Base-by-base conservation (phyloP, 2,888 invertebrate species). In the Drosophila planitibia region DNA sequence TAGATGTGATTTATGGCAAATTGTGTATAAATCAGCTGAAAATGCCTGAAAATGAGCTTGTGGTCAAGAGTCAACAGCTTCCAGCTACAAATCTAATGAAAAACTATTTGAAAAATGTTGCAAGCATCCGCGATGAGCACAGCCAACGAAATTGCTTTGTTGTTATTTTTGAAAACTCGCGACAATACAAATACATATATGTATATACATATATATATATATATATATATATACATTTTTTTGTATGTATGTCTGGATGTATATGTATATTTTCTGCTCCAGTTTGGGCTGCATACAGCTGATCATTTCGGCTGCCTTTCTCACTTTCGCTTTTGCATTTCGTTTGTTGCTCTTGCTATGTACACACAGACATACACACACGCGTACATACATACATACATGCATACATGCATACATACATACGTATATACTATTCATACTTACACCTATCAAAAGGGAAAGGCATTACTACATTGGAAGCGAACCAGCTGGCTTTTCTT, bases 41-140 rank as follows among this genome's bases (percentile, higher is more conserved):
- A 54, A 54, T 28, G 37, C 14, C 22, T 53, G 30, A 41, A 61
- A 61, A 41, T 53, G 51, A 57, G 77, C 64, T 65, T 65, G 44
- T 72, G 78, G 78, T 78, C 82, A 81, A 79, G 54, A 73, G 73
- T 81, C 78, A 73, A 69, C 59, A 63, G 10, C 55, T 77, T 77
- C 69, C 69, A 71, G 77, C 78, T 51, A 78, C 69, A 81, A 74
- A 79, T 73, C 61, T 64, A 70, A 67, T 58, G 44, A 70, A 66
- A 58, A 54, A 71, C 60, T 78, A 77, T 77, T 60, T 54, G 10
- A 79, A 69, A 55, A 77, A 78, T 76, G 77, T 71, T 71, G 64
- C 77, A 76, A 72, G 58, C 59, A 39, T 51, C 54, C 7, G 16
- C 41, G 39, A 62, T 62, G 28, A 30, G 57, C 61, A 58, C 41